Percentiles rank a stretch among this genome's conserved stretches.
Evolutionary conservation across 2,888 invertebrate genomes (phyloP).

Genomic region (Glyphotaelius pellucidus): DNA sequence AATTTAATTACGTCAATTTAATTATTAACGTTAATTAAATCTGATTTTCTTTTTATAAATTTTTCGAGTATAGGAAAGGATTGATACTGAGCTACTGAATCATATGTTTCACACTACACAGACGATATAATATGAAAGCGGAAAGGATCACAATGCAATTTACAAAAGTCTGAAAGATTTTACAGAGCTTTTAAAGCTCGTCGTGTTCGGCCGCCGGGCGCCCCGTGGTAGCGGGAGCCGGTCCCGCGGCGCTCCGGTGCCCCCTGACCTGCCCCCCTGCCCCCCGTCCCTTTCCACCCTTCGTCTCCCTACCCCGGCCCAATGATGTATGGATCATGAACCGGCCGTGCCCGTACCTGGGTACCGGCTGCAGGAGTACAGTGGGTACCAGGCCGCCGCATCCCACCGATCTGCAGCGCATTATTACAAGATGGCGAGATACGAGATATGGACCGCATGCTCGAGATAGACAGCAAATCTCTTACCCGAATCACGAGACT

Average conservation of each 20-base stretch:
- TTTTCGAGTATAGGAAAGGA: too few relatives aligned
- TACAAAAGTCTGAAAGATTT: neutral
- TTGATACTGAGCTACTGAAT: too few relatives aligned
- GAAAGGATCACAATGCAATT: neutral
- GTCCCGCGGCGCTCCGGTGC: constrained; percentile 41
- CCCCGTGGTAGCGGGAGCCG: constrained; percentile 35
- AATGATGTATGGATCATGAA: constrained; percentile 44
- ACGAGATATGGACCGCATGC: constrained; percentile 30
- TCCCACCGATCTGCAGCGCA: constrained; percentile 19
- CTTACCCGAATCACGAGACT: neutral
- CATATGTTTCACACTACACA: too few relatives aligned
- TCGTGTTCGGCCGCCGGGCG: constrained; percentile 12
- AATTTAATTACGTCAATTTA: too few relatives aligned
- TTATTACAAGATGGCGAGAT: constrained; percentile 40
- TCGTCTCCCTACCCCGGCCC: neutral
- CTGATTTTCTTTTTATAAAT: too few relatives aligned
- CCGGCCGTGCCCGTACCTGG: neutral
- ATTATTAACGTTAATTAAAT: too few relatives aligned
- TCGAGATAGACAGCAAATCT: constrained; percentile 20
- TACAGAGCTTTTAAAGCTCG: neutral
- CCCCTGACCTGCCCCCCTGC: constrained; percentile 22
- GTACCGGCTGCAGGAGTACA: neutral
- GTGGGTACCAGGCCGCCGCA: neutral
- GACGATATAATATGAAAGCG: neutral
- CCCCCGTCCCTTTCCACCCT: neutral